Evolutionary conservation across 2,113 vertebrate species (phyloP).

Genomic region (Leptobrachium leishanense): DNA sequence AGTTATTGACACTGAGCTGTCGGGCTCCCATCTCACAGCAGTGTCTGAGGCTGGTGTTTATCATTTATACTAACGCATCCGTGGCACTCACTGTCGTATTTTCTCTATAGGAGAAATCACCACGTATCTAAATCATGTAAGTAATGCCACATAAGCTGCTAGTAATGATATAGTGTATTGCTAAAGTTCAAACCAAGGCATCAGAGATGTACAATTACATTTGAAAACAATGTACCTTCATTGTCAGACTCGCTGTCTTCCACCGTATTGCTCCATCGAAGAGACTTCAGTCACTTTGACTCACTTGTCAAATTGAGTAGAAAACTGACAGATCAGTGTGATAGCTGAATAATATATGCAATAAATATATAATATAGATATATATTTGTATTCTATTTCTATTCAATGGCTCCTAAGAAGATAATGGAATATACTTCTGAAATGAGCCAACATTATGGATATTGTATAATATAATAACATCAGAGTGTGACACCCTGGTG

Average conservation of each 20-base stretch:
- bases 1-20: not conserved
- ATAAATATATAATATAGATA: no score
- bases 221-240: not conserved
- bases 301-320: no score
- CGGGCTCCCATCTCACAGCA: not conserved
- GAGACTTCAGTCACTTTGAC: not conserved
- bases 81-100: not conserved
- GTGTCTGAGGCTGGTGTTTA: not conserved
- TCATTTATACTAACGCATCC: not conserved
- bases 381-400: no score
- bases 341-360: no score
- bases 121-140: not conserved
- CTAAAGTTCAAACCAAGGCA: not conserved
- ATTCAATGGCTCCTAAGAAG: no score
- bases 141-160: not conserved
- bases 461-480: no score
- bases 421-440: no score
- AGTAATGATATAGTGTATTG: not conserved
- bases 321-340: no score
- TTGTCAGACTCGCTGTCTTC: not conserved
- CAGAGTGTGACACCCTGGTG: no score
- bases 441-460: no score
- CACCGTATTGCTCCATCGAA: not conserved
- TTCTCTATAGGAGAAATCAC: not conserved
- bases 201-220: not conserved